Base-by-base conservation (phyloP, 2,797 vertebrate genomes). In the Rousettus madagascariensis region DNA sequence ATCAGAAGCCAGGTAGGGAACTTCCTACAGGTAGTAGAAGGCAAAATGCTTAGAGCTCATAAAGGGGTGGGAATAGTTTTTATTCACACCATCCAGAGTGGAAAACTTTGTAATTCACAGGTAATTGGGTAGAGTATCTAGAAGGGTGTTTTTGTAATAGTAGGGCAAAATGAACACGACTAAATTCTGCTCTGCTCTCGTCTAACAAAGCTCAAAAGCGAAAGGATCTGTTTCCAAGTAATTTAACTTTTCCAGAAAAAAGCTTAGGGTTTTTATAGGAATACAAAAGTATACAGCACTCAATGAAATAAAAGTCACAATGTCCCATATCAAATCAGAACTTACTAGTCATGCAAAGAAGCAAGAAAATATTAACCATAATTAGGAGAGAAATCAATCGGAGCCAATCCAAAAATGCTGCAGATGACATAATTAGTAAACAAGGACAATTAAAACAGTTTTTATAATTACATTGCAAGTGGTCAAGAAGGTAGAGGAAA, bases 211-310 rank as follows among this genome's bases (percentile, higher is more conserved):
- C 43, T 83, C n/a, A 28, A 49, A 89, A 89, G 59, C 59, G 26
- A 33, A 94, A n/a, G 59, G 69, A n/a, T 89, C 49, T 71, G n/a
- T 83, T 94, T 82, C 38, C 59, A 89, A 16, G 20, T 94, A 89
- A 83, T 66, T 75, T 59, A 49, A 59, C 38, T 55, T n/a, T 36
- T 55, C n/a, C 74, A 36, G 13, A 55, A 26, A 33, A 83, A 82
- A 80, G 55, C 16, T 80, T 30, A 55, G 15, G 11, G 41, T 53
- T 59, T 53, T 89, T 75, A n/a, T 38, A 68, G 38, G 38, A 89
- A 66, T 75, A 57, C 38, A 65, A 2, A 30, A 33, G 80, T 93
- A 86, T 43, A 43, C 2, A 79, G 28, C 33, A 41, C 28, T 59
- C 53, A 80, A 22, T 5, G 36, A 66, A 61, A 13, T 68, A 66